These are phyloP conservation scores for Dysdera silvatica DNA, from an alignment of 1,140 invertebrate species.

Conservation along the genomic window DNA sequence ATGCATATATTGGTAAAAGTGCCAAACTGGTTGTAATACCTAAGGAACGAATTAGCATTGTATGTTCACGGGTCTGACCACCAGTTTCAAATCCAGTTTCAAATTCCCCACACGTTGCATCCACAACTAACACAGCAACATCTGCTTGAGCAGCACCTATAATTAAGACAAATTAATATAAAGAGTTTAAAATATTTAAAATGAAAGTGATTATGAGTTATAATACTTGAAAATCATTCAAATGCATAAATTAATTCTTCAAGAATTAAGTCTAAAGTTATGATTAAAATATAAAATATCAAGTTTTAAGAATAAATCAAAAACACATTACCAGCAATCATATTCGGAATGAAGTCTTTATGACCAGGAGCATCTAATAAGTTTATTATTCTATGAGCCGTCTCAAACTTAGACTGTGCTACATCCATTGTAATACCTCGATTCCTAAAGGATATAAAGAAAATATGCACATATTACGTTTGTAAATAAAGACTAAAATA, in stretches of 20 bases:
- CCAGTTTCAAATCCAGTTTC: slow-evolving; percentile 96
- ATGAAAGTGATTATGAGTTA: not conserved
- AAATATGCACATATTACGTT: not conserved
- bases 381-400: slow-evolving; percentile 70
- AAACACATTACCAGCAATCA: slow-evolving; percentile 67
- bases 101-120: slow-evolving; percentile 90
- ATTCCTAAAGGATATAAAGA: slow-evolving; percentile 46
- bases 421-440: slow-evolving; percentile 95
- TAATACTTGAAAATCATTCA: not conserved
- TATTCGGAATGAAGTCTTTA: slow-evolving; percentile 97
- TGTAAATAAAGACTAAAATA: not conserved
- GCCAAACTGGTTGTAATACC: too few relatives aligned
- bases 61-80: slow-evolving; percentile 96
- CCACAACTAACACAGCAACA: slow-evolving; percentile 89
- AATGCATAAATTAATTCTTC: not conserved
- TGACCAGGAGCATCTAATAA: slow-evolving; percentile 96
- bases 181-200: not conserved
- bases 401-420: slow-evolving; percentile 87
- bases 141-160: slow-evolving; percentile 90
- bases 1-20: slow-evolving; percentile 1
- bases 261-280: not conserved
- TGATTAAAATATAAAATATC: not conserved
- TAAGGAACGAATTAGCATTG: slow-evolving; percentile 80
- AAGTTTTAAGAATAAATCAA: too few relatives aligned
- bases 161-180: not conserved